phyloP scores from a whole-genome alignment of 2,113 vertebrate genomes.

The Urocolius indicus region DNA sequence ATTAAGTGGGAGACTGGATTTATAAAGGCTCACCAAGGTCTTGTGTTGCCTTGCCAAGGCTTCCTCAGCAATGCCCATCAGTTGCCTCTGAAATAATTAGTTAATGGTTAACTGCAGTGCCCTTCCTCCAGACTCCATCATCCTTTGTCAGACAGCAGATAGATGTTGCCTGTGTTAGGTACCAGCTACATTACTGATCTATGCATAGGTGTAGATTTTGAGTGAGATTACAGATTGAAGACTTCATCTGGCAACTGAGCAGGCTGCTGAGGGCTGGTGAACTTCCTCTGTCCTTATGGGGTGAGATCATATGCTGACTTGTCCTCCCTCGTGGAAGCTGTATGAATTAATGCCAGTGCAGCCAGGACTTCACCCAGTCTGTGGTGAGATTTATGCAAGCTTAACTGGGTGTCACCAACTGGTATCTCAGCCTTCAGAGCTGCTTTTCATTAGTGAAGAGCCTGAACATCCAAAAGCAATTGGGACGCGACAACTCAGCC shows the following conservation, averaged over 20 bases:
- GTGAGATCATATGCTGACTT: neutral
- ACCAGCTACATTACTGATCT: neutral
- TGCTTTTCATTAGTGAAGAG: neutral
- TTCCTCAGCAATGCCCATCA: too few species aligned
- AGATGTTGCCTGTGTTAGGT: neutral
- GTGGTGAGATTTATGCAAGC: neutral
- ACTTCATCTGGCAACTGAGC: neutral
- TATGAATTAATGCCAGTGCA: neutral
- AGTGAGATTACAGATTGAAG: neutral
- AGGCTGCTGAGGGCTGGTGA: neutral
- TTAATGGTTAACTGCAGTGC: neutral
- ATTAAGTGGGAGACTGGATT: slow-evolving; percentile 23
- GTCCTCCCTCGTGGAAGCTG: neutral
- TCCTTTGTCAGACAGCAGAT: neutral
- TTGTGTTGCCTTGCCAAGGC: too few species aligned
- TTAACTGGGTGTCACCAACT: neutral
- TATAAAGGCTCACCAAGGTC: too few species aligned
- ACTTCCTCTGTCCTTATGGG: neutral
- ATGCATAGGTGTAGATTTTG: neutral
- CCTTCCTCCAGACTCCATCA: neutral
- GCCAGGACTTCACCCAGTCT: neutral
- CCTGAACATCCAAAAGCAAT: neutral
- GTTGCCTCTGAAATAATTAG: neutral
- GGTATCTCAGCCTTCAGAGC: neutral
- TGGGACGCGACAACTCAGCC: neutral